Conservation (phyloP, 2,888 invertebrate genomes). For the Agrotis ipsilon region DNA sequence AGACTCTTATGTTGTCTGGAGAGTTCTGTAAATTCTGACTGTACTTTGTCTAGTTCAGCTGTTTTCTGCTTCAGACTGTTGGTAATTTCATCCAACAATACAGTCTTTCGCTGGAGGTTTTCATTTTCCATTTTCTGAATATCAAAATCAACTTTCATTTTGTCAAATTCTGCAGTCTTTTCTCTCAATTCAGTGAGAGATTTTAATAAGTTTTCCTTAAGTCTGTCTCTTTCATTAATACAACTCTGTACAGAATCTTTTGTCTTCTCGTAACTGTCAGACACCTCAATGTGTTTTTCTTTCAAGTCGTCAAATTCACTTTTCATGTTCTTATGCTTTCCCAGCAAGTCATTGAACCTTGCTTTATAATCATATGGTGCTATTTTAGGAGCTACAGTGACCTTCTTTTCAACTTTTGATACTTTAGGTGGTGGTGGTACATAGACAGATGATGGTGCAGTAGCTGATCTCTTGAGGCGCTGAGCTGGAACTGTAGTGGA, state of each 20-base stretch:
- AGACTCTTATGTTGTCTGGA: conserved; percentile 83
- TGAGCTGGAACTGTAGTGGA: conserved; percentile 74
- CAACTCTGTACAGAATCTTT: conserved; percentile 81
- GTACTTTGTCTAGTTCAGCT: conserved; percentile 80
- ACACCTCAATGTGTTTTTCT: conserved; percentile 88
- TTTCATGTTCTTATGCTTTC: conserved; percentile 91
- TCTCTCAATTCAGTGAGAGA: conserved; percentile 81
- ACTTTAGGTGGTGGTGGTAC: conserved; percentile 75
- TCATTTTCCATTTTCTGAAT: conserved; percentile 86
- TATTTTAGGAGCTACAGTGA: conserved; percentile 89
- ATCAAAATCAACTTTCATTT: conserved; percentile 84
- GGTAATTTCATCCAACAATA: conserved; percentile 84
- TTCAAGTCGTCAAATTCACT: conserved; percentile 88
- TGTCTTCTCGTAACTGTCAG: conserved; percentile 88
- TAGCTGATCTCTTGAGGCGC: conserved; percentile 82
- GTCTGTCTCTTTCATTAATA: conserved; percentile 77
- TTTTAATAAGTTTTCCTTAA: conserved; percentile 83
- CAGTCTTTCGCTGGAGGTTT: conserved; percentile 83
- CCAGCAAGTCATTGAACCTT: conserved; percentile 91
- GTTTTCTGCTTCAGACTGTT: conserved; percentile 83
- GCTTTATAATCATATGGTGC: conserved; percentile 93
- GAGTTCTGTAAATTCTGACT: conserved; percentile 80
- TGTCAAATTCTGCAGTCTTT: conserved; percentile 79
- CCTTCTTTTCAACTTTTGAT: conserved; percentile 83
- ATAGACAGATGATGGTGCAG: conserved; percentile 76